These are phyloP conservation scores for Drosophila equinoxialis DNA, from an alignment of 1,140 invertebrate genomes.

Conservation along the genomic window DNA sequence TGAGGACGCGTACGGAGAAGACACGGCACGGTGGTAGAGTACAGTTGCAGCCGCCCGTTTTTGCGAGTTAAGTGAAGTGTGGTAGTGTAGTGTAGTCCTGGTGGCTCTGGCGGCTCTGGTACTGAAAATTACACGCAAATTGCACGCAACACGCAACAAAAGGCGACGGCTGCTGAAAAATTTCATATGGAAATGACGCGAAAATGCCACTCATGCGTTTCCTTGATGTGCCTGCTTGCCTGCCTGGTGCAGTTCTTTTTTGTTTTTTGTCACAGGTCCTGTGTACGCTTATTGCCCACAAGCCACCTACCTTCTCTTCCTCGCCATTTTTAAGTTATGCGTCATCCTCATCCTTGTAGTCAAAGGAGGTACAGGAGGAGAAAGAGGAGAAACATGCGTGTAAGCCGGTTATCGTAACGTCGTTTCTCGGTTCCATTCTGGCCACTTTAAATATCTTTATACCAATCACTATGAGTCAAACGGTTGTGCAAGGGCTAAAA, in stretches of 20 bases:
- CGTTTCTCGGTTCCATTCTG: neutral
- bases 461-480: conserved; percentile 54
- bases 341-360: conserved; percentile 53
- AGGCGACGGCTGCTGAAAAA: conserved; percentile 40
- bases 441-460: conserved; percentile 69
- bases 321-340: conserved; percentile 61
- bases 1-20: neutral
- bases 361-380: too few relatives aligned
- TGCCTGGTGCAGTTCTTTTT: neutral
- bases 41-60: conserved; percentile 36
- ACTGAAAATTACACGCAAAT: conserved; percentile 75
- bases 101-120: neutral
- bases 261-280: conserved; percentile 62
- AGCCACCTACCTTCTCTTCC: neutral
- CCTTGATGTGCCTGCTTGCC: conserved; percentile 40
- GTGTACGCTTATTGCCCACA: conserved; percentile 22
- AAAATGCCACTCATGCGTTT: conserved; percentile 73
- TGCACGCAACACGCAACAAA: conserved; percentile 73
- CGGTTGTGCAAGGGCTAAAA: neutral
- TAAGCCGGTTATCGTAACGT: conserved; percentile 48
- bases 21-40: neutral
- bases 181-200: conserved; percentile 70
- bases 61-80: conserved; percentile 8
- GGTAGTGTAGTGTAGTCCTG: neutral
- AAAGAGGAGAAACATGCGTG: conserved; percentile 63